Conservation (phyloP, 2,797 vertebrate species). For the Phalanger gymnotis region DNA sequence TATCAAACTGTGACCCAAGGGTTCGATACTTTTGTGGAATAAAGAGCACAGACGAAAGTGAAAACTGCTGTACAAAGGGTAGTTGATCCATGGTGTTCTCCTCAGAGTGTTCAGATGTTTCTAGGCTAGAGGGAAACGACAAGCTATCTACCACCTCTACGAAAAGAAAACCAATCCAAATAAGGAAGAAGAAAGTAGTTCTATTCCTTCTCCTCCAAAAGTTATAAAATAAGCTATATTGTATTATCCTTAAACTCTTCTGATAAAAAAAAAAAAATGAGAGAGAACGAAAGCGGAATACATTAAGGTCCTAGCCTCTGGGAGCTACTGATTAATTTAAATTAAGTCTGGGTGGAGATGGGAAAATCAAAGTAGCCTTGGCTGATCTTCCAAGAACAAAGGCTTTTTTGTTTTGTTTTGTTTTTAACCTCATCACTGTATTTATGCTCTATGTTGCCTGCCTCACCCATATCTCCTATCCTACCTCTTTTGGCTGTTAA, state of each 20-base stretch:
- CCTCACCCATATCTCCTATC: neutral
- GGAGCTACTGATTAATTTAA: slow-evolving; percentile 22
- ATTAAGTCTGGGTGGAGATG: neutral
- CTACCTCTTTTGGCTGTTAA: neutral
- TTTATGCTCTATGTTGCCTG: neutral
- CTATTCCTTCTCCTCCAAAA: neutral
- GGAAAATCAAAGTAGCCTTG: slow-evolving; percentile 15
- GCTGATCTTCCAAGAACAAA: neutral
- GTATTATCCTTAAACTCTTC: slow-evolving; percentile 13
- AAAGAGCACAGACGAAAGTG: neutral
- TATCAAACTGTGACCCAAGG: neutral
- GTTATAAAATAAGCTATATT: slow-evolving; percentile 24
- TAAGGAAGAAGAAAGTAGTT: neutral
- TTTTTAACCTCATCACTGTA: neutral
- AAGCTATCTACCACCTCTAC: neutral
- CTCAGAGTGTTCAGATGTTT: neutral
- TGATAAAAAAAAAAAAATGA: slow-evolving; percentile 29
- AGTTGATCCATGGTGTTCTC: neutral
- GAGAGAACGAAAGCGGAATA: neutral
- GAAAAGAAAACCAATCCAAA: neutral
- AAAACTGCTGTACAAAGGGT: neutral
- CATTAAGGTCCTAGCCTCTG: neutral
- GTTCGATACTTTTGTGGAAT: neutral
- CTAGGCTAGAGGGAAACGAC: neutral
- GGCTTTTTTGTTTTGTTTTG: slow-evolving; percentile 12